Base-by-base conservation (phyloP, 2,113 vertebrate species). In the Esox niger region DNA sequence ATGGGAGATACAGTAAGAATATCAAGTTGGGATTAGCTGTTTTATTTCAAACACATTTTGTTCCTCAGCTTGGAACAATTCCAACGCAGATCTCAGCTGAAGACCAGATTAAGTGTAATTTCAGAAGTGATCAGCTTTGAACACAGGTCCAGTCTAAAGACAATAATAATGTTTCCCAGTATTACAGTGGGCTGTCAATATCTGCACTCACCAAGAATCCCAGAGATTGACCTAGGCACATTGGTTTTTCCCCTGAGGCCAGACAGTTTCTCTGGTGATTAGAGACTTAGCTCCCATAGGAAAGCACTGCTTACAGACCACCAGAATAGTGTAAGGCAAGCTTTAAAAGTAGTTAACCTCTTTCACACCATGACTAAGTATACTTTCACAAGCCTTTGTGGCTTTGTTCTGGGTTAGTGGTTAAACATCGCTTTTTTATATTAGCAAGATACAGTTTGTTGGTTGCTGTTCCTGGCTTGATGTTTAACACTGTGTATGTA, bases 201-300 rank as follows among this genome's bases (percentile, higher is more conserved):
- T 74, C 20, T 10, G 62, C 69, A 64, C 62, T 26, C 69, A 69
- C 21, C 2, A 33, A 49, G 6, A 9, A 56, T 26, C 11, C 31
- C 60, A 77, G 11, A 43, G 3, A 43, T 10, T 2, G 15, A 17
- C 38, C 38, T 43, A 43, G 38, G 38, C 38, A 43, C 38, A 15
- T 58, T 1, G 32, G 66, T 70, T 15, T 29, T 31, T 17, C 61
- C 56, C 64, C 10, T 30, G 33, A 29, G 64, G 47, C 21, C 10
- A 43, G 2, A 46, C 71, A 76, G 69, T 55, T 68, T 68, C 62
- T 66, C 64, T 17, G 31, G 46, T 71, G 75, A 86, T 89, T 83
- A 73, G 75, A 87, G 78, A 82, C 62, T 66, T 17, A 43, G 38
- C 11, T 82, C 25, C 2, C 49, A 47, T 31, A 70, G 47, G 60